Percentiles rank a stretch among this genome's conserved stretches.
phyloP scores from a whole-genome alignment of 1,140 invertebrate genomes.

The Yoshiicerus persimilis region DNA sequence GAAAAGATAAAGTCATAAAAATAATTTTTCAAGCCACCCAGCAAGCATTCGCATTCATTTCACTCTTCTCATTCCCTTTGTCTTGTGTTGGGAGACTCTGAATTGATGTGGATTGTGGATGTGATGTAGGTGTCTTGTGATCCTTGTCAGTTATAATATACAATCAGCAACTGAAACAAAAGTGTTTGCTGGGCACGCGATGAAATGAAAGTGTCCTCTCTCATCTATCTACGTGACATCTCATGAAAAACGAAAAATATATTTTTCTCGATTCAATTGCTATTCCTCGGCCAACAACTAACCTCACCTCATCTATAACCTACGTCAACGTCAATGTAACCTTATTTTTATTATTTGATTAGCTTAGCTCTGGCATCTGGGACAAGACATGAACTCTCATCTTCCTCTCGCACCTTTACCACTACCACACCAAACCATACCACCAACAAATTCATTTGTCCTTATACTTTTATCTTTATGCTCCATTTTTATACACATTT shows the following conservation, averaged over 20 bases:
- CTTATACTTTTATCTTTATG: no score
- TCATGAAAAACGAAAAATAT: not conserved
- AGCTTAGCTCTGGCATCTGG: not conserved
- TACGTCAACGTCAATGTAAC: not conserved
- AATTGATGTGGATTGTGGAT: not conserved
- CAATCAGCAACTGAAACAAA: not conserved
- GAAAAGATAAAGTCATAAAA: conserved; percentile 5
- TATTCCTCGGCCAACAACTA: not conserved
- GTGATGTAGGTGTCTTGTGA: not conserved
- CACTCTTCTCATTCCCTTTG: not conserved
- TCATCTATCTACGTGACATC: no score
- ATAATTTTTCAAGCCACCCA: not conserved
- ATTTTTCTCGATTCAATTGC: not conserved
- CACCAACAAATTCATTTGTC: no score
- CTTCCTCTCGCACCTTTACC: no score
- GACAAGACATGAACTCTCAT: not conserved
- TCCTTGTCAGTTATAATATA: not conserved
- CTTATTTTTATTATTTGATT: not conserved
- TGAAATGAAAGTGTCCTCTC: conserved; percentile 15
- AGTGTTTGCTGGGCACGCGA: not conserved
- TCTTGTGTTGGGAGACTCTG: not conserved
- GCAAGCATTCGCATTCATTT: not conserved
- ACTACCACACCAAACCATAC: no score
- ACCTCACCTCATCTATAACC: not conserved
- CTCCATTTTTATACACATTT: no score